Evolutionary conservation across 92 coral and sea anemone species (phyloP), one percentile per base, ranked within the genome.

Genomic region (Palythoa grandis): DNA sequence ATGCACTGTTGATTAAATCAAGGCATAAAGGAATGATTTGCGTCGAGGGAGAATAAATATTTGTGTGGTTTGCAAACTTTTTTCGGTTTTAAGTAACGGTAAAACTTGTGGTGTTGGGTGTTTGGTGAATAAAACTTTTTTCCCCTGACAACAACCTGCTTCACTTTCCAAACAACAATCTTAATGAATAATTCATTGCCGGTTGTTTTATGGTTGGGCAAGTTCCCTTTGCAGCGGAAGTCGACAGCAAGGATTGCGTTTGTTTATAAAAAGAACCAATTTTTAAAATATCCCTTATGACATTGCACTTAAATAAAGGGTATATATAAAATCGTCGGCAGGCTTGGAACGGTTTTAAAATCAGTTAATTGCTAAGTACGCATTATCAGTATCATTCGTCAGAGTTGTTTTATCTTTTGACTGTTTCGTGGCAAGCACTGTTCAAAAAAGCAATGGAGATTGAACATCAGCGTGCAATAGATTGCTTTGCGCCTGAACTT

Each of bases 191-290:
- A 61, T 60, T 60, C 43, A 78, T 61, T 38, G 10, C 38, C 52
- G 57, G 70, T 38, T 16, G 60, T 39, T 24, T 11, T 53, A 20
- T 53, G 17, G 22, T 35, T 77, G n/a, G 69, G 48, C 52, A 78
- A 78, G 11, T 25, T 71, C 83, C 83, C 13, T 19, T 19, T n/a
- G 11, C 53, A 20, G 56, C 58, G 83, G 83, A 78, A 78, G 72
- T 60, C 10, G 72, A 13, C 9, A 58, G 12, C 50, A 35, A 58
- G 19, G 11, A 11, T 19, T 38, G 38, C 29, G 10, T 29, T 6
- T 39, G 14, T 78, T 37, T 78, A 38, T n/a, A 58, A 78, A 78
- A 76, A 52, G 35, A 56, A 53, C 52, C 52, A 2, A n/a, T 58
- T 3, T 38, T 20, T 15, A 1, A 23, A 25, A 77, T n/a, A n/a